phyloP scores from a whole-genome alignment of 1,140 invertebrate genomes.

The Drosophila grimshawi region DNA sequence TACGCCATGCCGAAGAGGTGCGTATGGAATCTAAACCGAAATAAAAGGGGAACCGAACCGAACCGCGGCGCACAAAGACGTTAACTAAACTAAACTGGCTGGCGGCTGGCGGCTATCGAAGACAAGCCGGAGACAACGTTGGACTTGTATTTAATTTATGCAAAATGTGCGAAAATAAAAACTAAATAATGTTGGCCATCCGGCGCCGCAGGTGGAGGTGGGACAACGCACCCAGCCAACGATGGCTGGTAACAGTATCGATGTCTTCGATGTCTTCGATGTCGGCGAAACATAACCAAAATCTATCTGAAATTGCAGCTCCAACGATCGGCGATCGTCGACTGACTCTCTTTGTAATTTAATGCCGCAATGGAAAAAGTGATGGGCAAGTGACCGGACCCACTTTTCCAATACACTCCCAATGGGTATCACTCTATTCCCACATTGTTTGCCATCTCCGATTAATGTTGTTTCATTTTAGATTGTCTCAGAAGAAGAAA shows the following conservation, averaged over 20 bases:
- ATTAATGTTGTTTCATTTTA: background rate
- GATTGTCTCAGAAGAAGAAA: background rate
- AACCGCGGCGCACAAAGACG: constrained; percentile 62
- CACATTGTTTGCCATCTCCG: background rate
- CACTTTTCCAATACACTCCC: constrained; percentile 24
- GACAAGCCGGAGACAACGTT: constrained; percentile 14
- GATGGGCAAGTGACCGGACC: constrained; percentile 45
- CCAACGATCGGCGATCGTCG: constrained; percentile 12
- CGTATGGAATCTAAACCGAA: constrained; percentile 30
- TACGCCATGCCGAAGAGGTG: constrained; percentile 30
- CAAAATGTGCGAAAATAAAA: constrained; percentile 81
- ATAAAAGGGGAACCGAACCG: constrained; percentile 24
- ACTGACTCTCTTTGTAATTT: constrained; percentile 64
- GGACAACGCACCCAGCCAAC: background rate
- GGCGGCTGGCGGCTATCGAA: constrained; percentile 21
- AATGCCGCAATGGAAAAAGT: constrained; percentile 57
- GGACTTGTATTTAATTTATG: constrained; percentile 72
- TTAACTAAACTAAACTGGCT: constrained; percentile 58
- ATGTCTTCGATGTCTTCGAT: constrained; percentile 8
- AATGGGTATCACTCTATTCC: background rate
- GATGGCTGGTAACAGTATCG: constrained; percentile 3
- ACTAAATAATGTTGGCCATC: constrained; percentile 73
- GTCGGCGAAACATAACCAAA: constrained; percentile 58
- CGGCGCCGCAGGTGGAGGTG: constrained; percentile 27
- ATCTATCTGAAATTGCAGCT: constrained; percentile 49